Percentiles rank a stretch among this genome's conserved stretches.
These are phyloP conservation scores for Talpa occidentalis DNA, from an alignment of 2,113 vertebrate genomes.

Conservation along the genomic window DNA sequence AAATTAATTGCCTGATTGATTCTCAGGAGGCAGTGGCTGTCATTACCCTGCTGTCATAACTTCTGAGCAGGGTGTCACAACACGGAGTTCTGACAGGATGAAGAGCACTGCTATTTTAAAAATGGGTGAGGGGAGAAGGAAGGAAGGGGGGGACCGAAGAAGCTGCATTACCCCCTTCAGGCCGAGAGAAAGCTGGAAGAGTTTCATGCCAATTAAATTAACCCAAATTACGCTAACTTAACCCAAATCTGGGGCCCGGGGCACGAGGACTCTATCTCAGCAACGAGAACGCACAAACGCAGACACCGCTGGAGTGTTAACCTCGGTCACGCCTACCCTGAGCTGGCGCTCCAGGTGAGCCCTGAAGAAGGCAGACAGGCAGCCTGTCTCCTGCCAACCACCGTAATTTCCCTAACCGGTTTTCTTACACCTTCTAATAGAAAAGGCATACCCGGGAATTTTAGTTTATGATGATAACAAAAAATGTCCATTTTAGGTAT, in stretches of 20 bases:
- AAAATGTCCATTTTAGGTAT: background rate
- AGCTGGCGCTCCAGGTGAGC: too few species aligned
- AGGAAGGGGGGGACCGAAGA: constrained; percentile 76
- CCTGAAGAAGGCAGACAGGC: background rate
- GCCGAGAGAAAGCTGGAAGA: constrained; percentile 54
- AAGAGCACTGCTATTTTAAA: constrained; percentile 89
- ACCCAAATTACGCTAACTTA: constrained; percentile 72
- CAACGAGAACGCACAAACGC: too few species aligned
- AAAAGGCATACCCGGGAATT: background rate
- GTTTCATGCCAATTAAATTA: constrained; percentile 60
- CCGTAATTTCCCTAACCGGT: background rate
- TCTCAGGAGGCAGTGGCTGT: constrained; percentile 91
- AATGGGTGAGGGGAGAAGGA: constrained; percentile 79
- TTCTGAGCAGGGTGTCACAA: constrained; percentile 92
- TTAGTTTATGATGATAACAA: background rate
- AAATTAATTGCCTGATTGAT: constrained; percentile 94
- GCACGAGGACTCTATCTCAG: background rate
- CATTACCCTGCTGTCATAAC: constrained; percentile 90
- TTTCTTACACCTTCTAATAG: background rate
- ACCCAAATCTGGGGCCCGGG: constrained; percentile 71
- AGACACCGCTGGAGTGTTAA: too few species aligned
- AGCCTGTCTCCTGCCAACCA: background rate
- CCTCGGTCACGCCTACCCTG: too few species aligned
- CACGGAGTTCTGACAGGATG: constrained; percentile 87
- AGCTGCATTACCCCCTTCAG: constrained; percentile 73